phyloP scores from a whole-genome alignment of 2,888 invertebrate species.

The Tachina grossa region DNA sequence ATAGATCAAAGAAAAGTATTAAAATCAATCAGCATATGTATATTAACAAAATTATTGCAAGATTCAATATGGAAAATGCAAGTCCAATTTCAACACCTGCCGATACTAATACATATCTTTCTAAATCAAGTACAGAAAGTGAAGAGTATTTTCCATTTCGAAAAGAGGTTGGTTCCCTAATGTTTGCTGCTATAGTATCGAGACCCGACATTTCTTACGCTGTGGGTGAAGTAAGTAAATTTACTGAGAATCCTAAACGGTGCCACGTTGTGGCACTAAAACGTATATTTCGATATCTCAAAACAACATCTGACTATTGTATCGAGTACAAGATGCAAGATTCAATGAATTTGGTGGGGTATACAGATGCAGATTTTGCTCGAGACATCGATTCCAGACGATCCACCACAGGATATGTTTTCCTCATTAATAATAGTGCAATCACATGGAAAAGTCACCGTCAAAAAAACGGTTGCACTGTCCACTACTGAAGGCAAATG shows the following conservation, averaged over 20 bases:
- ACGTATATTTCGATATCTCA: constrained; percentile 68
- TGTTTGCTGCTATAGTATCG: constrained; percentile 70
- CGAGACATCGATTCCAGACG: constrained; percentile 66
- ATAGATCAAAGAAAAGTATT: constrained; percentile 58
- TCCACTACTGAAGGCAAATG: constrained; percentile 75
- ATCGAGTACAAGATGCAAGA: constrained; percentile 39
- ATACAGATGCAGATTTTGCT: constrained; percentile 72
- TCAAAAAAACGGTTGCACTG: too few relatives aligned
- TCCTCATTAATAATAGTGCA: constrained; percentile 71
- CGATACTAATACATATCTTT: constrained; percentile 51
- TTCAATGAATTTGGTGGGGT: constrained; percentile 46
- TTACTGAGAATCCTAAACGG: constrained; percentile 44
- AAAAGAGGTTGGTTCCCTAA: constrained; percentile 71
- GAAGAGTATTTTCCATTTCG: constrained; percentile 64
- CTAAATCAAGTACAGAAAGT: constrained; percentile 27
- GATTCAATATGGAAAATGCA: constrained; percentile 68
- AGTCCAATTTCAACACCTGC: too few relatives aligned
- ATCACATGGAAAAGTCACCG: too few relatives aligned
- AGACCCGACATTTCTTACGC: constrained; percentile 71
- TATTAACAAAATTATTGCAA: constrained; percentile 58
- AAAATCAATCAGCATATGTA: constrained; percentile 64
- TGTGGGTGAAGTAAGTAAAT: constrained; percentile 56
- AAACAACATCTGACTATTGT: constrained; percentile 49
- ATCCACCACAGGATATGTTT: too few relatives aligned
- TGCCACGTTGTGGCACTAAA: constrained; percentile 62